These are phyloP conservation scores for Drosophila demipolita DNA, from an alignment of 2,888 invertebrate species.

Conservation along the genomic window DNA sequence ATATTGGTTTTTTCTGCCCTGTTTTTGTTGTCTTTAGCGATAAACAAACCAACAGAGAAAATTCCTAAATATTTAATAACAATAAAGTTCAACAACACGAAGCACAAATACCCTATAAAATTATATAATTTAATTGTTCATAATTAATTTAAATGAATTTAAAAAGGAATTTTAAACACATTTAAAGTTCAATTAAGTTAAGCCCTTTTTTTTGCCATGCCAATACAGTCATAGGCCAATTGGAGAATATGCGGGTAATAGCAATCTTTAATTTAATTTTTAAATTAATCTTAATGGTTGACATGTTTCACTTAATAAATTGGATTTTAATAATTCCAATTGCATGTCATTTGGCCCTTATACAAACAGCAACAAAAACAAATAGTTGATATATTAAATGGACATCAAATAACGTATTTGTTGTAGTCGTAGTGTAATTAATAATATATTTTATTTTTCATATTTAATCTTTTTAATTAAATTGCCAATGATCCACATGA, in stretches of 20 bases:
- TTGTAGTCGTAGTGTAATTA: slow-evolving; percentile 40
- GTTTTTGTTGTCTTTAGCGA: slow-evolving; percentile 5
- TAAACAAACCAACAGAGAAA: slow-evolving; percentile 17
- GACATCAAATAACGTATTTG: slow-evolving; percentile 37
- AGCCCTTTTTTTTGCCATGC: not conserved
- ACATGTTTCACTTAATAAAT: slow-evolving; percentile 3
- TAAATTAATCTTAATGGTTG: not conserved
- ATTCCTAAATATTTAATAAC: slow-evolving; percentile 12
- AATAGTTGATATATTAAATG: slow-evolving; percentile 18
- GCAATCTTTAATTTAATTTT: not conserved
- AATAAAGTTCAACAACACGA: slow-evolving; percentile 1
- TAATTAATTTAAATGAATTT: not conserved
- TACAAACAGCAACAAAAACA: not conserved
- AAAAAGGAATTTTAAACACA: not conserved
- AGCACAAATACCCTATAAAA: slow-evolving; percentile 2
- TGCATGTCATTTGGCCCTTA: slow-evolving; percentile 24
- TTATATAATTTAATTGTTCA: not conserved
- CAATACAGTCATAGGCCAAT: not conserved
- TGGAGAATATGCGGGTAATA: not conserved
- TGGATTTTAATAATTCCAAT: not conserved
- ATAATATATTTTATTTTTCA: slow-evolving; percentile 76
- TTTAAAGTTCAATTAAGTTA: not conserved
- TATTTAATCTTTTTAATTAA: slow-evolving; percentile 79
- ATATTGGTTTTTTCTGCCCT: slow-evolving; percentile 2
- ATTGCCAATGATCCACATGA: slow-evolving; percentile 64